A percentile compares a stretch with the other conserved stretches of the same genome.
Evolutionary conservation across 2,888 invertebrate species (phyloP).

Genomic region (Drosophila robusta): DNA sequence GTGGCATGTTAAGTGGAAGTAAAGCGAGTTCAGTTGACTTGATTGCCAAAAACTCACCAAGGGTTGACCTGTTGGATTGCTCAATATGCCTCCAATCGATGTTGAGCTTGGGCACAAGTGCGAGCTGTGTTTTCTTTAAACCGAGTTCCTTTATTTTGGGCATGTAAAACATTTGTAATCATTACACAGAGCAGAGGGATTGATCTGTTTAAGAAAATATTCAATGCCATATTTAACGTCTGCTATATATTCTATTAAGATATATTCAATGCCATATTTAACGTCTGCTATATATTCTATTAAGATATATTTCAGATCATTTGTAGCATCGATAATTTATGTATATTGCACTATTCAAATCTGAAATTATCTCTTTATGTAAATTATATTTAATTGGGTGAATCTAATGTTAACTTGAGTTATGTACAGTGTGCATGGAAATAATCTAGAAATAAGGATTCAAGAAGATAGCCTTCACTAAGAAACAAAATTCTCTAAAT

Average conservation of each 20-base stretch:
- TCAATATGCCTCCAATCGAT: constrained; percentile 45
- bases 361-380: too few species aligned
- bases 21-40: constrained; percentile 17
- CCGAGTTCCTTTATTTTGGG: background rate
- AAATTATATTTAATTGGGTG: too few species aligned
- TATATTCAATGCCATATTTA: background rate
- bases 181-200: background rate
- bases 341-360: too few species aligned
- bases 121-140: constrained; percentile 12
- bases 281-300: background rate
- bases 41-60: constrained; percentile 29
- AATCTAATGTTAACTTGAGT: too few species aligned
- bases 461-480: too few species aligned
- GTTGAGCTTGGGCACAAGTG: constrained; percentile 1
- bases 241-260: background rate
- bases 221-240: background rate
- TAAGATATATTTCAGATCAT: too few species aligned
- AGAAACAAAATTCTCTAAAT: too few species aligned
- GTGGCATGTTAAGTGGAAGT: constrained; percentile 36
- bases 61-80: constrained; percentile 56
- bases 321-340: too few species aligned
- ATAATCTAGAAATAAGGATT: too few species aligned
- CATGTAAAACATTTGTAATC: background rate
- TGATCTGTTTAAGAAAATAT: background rate
- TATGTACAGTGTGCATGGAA: too few species aligned